Evolutionary conservation across 1,140 invertebrate genomes (phyloP).

Genomic region (silkworm (Bombyx mori)): DNA sequence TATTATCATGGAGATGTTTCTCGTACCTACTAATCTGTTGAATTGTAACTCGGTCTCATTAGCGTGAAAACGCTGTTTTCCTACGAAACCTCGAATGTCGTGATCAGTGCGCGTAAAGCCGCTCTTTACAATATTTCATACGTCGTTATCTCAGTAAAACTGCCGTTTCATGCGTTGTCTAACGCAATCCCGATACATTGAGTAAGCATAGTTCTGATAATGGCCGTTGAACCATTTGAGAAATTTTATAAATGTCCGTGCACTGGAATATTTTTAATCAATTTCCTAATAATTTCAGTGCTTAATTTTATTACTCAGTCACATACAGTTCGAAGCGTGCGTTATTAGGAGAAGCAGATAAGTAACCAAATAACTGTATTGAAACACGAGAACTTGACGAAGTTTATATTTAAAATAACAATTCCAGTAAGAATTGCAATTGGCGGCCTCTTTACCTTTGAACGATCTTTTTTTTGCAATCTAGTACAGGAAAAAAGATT

Average conservation of each 20-base stretch:
- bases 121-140: constrained; percentile 16
- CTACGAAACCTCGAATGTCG: constrained; percentile 7
- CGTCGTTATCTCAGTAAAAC: constrained; percentile 9
- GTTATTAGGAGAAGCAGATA: no score
- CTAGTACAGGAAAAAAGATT: no score
- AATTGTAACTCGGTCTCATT: constrained; percentile 27
- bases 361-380: no score
- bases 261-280: no score
- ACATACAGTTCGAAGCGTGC: no score
- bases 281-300: no score
- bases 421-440: no score
- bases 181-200: constrained; percentile 1
- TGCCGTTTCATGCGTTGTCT: constrained; percentile 4
- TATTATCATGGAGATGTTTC: constrained; percentile 12
- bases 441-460: no score
- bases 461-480: no score
- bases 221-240: constrained; percentile 3
- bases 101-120: constrained; percentile 22
- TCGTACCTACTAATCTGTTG: constrained; percentile 12
- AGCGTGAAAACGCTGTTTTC: constrained; percentile 34
- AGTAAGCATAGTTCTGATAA: constrained; percentile 4
- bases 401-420: no score
- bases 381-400: no score
- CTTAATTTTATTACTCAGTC: no score
- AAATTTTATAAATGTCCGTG: constrained; percentile 2